Evolutionary conservation across 2,797 vertebrate genomes (phyloP).

Genomic region (Onychomys leucogaster): DNA sequence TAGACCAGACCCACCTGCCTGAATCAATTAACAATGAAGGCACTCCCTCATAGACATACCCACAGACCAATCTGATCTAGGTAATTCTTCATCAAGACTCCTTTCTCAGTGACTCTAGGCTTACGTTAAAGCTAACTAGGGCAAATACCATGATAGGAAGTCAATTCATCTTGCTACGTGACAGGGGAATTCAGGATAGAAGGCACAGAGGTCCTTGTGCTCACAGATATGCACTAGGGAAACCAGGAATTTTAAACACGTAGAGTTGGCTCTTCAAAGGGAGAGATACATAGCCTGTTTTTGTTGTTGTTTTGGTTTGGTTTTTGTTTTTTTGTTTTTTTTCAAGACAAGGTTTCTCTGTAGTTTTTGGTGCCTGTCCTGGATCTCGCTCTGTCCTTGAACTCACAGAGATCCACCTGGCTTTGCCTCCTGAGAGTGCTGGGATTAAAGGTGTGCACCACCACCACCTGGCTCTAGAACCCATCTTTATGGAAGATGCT

Average conservation of each 20-base stretch:
- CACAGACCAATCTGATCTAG: neutral
- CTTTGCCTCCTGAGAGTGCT: too few relatives aligned
- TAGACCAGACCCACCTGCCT: neutral
- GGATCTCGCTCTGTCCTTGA: too few relatives aligned
- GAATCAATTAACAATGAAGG: neutral
- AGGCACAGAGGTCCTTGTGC: neutral
- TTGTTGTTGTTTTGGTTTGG: too few relatives aligned
- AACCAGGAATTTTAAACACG: neutral
- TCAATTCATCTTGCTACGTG: neutral
- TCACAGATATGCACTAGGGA: neutral
- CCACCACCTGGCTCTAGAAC: neutral
- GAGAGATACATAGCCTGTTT: neutral
- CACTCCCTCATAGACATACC: too few relatives aligned
- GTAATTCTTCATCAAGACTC: neutral
- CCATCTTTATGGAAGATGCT: neutral
- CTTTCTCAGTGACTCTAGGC: neutral
- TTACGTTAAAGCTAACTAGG: neutral
- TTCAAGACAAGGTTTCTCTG: too few relatives aligned
- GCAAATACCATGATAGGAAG: neutral
- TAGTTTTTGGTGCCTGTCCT: too few relatives aligned
- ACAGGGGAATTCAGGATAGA: neutral
- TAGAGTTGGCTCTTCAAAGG: neutral
- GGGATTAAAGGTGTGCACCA: too few relatives aligned
- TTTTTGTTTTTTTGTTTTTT: too few relatives aligned
- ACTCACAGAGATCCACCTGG: too few relatives aligned